phyloP scores from a whole-genome alignment of 2,797 vertebrate species.

The Pangasius djambal region DNA sequence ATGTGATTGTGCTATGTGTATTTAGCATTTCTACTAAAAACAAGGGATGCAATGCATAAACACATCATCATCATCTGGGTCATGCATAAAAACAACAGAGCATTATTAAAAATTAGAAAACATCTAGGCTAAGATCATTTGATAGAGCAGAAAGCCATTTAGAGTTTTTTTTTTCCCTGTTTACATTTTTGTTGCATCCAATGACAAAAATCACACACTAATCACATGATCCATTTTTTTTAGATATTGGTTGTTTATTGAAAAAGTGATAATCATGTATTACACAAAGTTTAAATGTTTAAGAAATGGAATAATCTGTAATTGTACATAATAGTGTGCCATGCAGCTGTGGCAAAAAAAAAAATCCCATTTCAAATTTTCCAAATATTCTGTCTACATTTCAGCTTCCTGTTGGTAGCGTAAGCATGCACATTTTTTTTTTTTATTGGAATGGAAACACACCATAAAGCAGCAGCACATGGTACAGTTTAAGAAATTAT shows the following conservation, averaged over 20 bases:
- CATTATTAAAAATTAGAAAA: background rate
- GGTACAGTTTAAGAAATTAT: constrained; percentile 2
- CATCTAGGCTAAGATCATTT: background rate
- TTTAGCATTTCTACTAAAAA: background rate
- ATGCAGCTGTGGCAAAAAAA: constrained; percentile 8
- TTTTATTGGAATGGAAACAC: background rate
- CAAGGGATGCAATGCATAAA: background rate
- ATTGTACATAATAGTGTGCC: constrained; percentile 17
- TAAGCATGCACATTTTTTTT: background rate
- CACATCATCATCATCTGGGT: background rate
- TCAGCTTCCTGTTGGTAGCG: background rate
- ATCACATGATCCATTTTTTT: background rate
- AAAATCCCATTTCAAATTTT: background rate
- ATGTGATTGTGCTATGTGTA: background rate
- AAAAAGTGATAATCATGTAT: background rate
- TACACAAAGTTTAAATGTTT: constrained; percentile 20
- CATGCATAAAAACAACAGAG: background rate
- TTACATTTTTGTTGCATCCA: background rate
- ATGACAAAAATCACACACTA: background rate
- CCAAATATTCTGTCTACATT: background rate
- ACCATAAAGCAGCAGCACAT: background rate
- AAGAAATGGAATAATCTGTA: background rate
- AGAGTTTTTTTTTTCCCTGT: background rate
- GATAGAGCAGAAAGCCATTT: background rate
- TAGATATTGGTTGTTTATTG: constrained; percentile 38